These are phyloP conservation scores for Anoplius nigerrimus DNA, from an alignment of 2,888 invertebrate genomes.

Conservation along the genomic window DNA sequence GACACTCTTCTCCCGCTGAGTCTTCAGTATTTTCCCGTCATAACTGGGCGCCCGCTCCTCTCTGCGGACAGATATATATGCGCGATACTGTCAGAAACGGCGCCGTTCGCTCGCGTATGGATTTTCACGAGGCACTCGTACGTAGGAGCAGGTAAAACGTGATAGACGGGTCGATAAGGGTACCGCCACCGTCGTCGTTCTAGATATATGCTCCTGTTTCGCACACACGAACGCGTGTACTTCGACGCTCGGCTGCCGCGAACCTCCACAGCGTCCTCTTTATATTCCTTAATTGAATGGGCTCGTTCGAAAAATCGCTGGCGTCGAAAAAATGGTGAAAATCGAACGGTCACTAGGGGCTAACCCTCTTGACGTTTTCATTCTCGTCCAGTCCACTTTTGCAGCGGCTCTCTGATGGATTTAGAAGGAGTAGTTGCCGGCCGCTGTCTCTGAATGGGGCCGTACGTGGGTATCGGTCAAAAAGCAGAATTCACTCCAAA, in stretches of 20 bases:
- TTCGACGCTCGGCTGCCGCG: neutral
- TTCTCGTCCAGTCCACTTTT: too few species aligned
- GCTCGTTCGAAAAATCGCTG: too few species aligned
- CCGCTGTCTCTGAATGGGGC: too few species aligned
- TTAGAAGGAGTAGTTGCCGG: too few species aligned
- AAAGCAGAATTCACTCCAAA: too few species aligned
- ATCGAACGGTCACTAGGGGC: too few species aligned
- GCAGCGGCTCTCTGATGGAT: too few species aligned
- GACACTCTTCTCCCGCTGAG: constrained; percentile 17
- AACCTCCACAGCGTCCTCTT: neutral
- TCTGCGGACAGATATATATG: neutral
- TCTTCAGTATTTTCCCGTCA: constrained; percentile 21
- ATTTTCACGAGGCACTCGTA: constrained; percentile 23
- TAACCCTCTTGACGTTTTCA: too few species aligned
- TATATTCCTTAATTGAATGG: too few species aligned
- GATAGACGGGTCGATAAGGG: constrained; percentile 31
- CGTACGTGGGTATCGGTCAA: too few species aligned
- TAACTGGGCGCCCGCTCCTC: constrained; percentile 1
- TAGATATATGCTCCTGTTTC: constrained; percentile 26
- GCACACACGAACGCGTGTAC: constrained; percentile 7
- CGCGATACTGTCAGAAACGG: constrained; percentile 13
- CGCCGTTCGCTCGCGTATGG: constrained; percentile 13
- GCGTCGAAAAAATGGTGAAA: too few species aligned
- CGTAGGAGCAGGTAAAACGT: constrained; percentile 8
- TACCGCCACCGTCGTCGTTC: constrained; percentile 4